A percentile compares a stretch with the other conserved stretches of the same genome.
phyloP scores from a whole-genome alignment of 2,797 vertebrate species.

The Chaenodraco wilsoni region DNA sequence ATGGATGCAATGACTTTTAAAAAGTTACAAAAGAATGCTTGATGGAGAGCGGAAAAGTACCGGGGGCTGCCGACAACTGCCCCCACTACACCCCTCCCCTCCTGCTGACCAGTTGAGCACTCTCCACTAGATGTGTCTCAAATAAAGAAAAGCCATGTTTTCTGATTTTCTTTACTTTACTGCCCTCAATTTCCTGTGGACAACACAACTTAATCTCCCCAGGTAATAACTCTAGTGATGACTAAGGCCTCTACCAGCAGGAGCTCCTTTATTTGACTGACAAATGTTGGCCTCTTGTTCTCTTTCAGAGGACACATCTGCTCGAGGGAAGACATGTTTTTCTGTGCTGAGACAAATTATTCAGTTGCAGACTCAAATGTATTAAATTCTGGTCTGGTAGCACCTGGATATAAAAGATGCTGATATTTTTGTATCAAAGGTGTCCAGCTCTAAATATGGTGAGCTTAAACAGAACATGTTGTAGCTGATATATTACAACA shows the following conservation, averaged over 20 bases:
- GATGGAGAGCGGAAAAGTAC: constrained; percentile 73
- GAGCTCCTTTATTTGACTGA: not conserved
- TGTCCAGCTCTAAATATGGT: not conserved
- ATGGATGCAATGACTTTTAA: not conserved
- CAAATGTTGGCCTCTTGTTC: not conserved
- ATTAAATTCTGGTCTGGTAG: not conserved
- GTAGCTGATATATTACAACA: constrained; percentile 13
- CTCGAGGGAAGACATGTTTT: constrained; percentile 19
- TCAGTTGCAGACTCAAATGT: not conserved
- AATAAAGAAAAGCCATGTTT: not conserved
- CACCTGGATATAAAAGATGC: not conserved
- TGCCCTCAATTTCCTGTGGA: not conserved
- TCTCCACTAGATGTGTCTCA: constrained; percentile 20
- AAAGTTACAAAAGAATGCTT: constrained; percentile 44
- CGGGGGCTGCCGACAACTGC: constrained; percentile 10
- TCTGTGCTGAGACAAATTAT: not conserved
- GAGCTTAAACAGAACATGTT: not conserved
- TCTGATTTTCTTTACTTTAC: not conserved
- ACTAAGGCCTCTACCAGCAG: not conserved
- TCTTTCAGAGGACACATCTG: constrained; percentile 1
- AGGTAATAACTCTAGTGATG: constrained; percentile 2
- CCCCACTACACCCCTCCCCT: not conserved
- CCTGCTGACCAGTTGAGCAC: constrained; percentile 12
- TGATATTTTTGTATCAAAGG: not conserved
- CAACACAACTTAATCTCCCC: not conserved